Evolutionary conservation across 1,140 invertebrate species (phyloP), one percentile per base, ranked within the genome.

Genomic region (Brevipalpus yothersi): DNA sequence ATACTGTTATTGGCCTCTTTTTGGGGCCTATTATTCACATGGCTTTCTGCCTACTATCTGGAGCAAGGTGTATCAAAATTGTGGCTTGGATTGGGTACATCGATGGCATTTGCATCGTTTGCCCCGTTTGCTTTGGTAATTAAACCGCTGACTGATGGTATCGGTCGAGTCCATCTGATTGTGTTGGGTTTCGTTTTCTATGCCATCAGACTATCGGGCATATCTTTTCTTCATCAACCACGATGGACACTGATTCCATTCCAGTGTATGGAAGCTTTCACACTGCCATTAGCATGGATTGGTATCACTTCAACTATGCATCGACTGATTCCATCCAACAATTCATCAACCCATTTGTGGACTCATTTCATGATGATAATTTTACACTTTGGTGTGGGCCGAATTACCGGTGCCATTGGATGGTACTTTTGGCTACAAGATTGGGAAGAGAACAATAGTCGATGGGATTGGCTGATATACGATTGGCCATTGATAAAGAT

Each of bases 181-280:
- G 61, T 65, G 1, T 63, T 67, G 15, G 63, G 60, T 2, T 67
- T 67, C 49, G 41, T 65, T 4, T 67, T 67, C 40, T 67, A 67
- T 56, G 58, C 61, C 9, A 61, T 66, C 11, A 42, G 63, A 47
- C 62, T 59, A 53, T 60, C 60, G 53, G 66, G 66, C 10, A 63
- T 63, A 12, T 66, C 66, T 1, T 65, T 62, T 53, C 53, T 67
- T 2, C 45, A 42, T 9, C 53, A 58, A 5, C 60, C 60, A 1
- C 39, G 39, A 15, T 67, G 63, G 65, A 61, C 64, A 55, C 53
- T 64, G 5, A 45, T 67, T 21, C 66, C 66, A 41, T 67, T 67
- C 47, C 62, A 66, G 19, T 17, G 60, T 12, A 67, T 67, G 66
- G 62, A 59, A 47, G 59, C 65, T 4, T 66, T 67, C 41, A 63